Percentiles rank a stretch among this genome's conserved stretches.
Conservation (phyloP, 2,888 invertebrate genomes). For the Drymonia ruficornis region DNA sequence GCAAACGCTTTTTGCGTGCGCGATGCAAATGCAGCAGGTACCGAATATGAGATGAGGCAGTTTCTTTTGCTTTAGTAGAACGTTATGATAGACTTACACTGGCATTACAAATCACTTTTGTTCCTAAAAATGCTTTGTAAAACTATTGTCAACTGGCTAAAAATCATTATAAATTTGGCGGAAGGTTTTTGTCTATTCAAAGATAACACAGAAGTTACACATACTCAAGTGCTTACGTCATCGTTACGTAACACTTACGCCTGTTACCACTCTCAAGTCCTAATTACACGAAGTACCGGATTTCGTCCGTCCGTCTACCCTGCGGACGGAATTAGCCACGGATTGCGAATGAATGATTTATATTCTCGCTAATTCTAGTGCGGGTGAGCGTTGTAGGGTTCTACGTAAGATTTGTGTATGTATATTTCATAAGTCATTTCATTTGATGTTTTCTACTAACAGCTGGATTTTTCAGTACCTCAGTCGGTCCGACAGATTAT, state of each 20-base stretch:
- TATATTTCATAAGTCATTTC: background rate
- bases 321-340: conserved; percentile 36
- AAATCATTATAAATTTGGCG: too few relatives aligned
- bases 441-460: conserved; percentile 10
- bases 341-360: conserved; percentile 41
- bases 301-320: conserved; percentile 26
- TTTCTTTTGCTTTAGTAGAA: too few relatives aligned
- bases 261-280: conserved; percentile 14
- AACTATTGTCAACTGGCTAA: too few relatives aligned
- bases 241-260: background rate
- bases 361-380: conserved; percentile 27
- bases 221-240: background rate
- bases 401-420: background rate
- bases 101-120: too few relatives aligned
- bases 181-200: too few relatives aligned
- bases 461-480: too few relatives aligned
- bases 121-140: too few relatives aligned
- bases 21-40: conserved; percentile 37
- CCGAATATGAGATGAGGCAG: too few relatives aligned
- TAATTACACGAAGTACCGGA: conserved; percentile 42
- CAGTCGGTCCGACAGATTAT: too few relatives aligned
- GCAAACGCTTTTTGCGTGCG: conserved; percentile 37
- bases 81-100: too few relatives aligned
- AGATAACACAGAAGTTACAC: too few relatives aligned
- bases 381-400: background rate